phyloP scores from a whole-genome alignment of 2,113 vertebrate species.

The Azemiops feae region DNA sequence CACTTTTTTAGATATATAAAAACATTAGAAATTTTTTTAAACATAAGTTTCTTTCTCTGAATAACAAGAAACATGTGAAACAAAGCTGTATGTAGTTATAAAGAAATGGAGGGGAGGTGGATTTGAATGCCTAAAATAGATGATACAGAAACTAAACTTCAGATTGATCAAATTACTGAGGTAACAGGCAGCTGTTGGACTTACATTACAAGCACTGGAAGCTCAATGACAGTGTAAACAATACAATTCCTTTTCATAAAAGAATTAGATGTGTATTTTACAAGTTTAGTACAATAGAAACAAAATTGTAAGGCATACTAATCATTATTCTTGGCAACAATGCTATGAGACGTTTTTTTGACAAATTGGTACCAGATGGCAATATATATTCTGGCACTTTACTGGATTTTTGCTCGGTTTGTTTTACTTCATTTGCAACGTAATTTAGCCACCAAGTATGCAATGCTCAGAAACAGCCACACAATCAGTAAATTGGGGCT shows the following conservation, averaged over 20 bases:
- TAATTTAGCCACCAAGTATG: slow-evolving; percentile 91
- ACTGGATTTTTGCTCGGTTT: slow-evolving; percentile 46
- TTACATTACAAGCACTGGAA: slow-evolving; percentile 77
- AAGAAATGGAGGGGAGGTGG: slow-evolving; percentile 20
- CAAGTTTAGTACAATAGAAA: slow-evolving; percentile 74
- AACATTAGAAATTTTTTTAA: slow-evolving; percentile 73
- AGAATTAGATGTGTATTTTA: slow-evolving; percentile 77
- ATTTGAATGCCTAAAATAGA: slow-evolving; percentile 56
- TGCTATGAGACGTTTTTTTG: slow-evolving; percentile 73
- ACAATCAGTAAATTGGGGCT: slow-evolving; percentile 98
- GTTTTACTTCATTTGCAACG: slow-evolving; percentile 88
- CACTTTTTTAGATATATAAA: slow-evolving; percentile 67
- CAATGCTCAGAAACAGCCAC: slow-evolving; percentile 96
- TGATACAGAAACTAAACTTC: slow-evolving; percentile 66
- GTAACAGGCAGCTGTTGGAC: slow-evolving; percentile 66
- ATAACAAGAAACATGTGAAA: slow-evolving; percentile 71
- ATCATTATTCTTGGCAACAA: slow-evolving; percentile 72
- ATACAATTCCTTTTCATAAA: slow-evolving; percentile 68
- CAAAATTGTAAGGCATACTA: slow-evolving; percentile 79
- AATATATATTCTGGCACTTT: slow-evolving; percentile 70
- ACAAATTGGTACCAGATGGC: slow-evolving; percentile 68
- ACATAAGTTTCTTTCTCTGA: slow-evolving; percentile 70
- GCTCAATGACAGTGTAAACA: slow-evolving; percentile 62
- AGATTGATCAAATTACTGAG: slow-evolving; percentile 65
- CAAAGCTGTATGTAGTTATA: slow-evolving; percentile 54